Evolutionary conservation across 2,888 invertebrate genomes (phyloP).

Genomic region (Mylabris sibirica): DNA sequence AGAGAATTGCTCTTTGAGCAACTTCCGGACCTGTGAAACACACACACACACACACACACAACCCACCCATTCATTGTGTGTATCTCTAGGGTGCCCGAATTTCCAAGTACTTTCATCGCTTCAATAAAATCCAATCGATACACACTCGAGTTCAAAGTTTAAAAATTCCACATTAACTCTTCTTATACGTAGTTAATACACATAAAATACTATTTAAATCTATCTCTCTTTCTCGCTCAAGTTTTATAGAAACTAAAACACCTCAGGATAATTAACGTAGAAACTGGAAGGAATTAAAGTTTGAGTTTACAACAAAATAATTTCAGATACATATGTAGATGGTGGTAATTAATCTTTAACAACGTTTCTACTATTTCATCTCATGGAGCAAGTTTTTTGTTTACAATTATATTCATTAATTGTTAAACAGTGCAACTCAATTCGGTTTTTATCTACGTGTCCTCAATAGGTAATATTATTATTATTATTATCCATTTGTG

Average conservation of each 20-base stretch:
- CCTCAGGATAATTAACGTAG: not conserved
- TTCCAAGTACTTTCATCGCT: slow-evolving; percentile 6
- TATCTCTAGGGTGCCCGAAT: slow-evolving; percentile 29
- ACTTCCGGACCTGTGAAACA: slow-evolving; percentile 48
- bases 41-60: too few relatives aligned
- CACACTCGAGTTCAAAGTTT: not conserved
- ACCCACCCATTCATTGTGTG: slow-evolving; percentile 20
- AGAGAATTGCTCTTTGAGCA: slow-evolving; percentile 48
- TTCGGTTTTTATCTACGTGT: not conserved
- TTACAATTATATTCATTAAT: too few relatives aligned
- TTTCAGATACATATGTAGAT: not conserved
- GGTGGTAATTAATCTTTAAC: not conserved
- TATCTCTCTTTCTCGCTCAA: too few relatives aligned
- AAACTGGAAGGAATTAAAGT: not conserved
- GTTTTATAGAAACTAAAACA: not conserved
- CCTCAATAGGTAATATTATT: not conserved
- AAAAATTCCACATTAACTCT: too few relatives aligned
- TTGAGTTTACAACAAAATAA: not conserved
- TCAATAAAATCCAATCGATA: not conserved
- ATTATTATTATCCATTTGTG: too few relatives aligned
- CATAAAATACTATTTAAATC: too few relatives aligned
- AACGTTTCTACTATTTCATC: not conserved
- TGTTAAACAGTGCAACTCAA: not conserved
- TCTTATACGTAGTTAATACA: too few relatives aligned
- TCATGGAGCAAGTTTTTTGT: too few relatives aligned